These are phyloP conservation scores for Opisthocomus hoazin DNA, from an alignment of 2,113 vertebrate species.

Conservation along the genomic window DNA sequence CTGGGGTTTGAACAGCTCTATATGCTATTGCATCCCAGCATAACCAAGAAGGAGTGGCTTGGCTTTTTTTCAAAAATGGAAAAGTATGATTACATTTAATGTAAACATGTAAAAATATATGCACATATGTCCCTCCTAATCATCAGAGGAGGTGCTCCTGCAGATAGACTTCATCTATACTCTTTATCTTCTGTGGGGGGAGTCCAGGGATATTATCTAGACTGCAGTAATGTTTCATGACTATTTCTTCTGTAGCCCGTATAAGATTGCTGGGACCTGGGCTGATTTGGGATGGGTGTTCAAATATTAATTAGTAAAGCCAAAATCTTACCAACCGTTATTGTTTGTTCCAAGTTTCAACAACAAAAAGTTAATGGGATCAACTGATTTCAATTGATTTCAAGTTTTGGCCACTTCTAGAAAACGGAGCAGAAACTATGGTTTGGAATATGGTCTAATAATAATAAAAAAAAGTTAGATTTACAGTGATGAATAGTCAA, in stretches of 20 bases:
- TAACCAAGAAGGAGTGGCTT: not conserved
- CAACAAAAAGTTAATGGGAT: not conserved
- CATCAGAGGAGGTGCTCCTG: not conserved
- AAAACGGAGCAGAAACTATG: not conserved
- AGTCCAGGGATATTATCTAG: not conserved
- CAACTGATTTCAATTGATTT: not conserved
- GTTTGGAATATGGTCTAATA: not conserved
- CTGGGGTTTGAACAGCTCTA: not conserved
- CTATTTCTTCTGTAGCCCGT: not conserved
- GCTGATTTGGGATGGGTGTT: not conserved
- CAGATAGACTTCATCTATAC: not conserved
- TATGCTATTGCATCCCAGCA: not conserved
- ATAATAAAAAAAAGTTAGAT: not conserved
- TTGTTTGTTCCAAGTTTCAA: not conserved
- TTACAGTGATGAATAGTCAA: not conserved
- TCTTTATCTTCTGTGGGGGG: not conserved
- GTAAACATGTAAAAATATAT: not conserved
- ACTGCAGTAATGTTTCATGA: not conserved
- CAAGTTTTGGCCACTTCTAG: not conserved
- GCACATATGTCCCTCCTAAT: not conserved
- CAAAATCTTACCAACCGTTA: not conserved
- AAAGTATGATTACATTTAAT: not conserved
- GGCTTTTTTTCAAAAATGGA: fast-evolving
- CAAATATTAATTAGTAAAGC: not conserved
- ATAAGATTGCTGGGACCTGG: not conserved